phyloP scores from a whole-genome alignment of 2,797 vertebrate genomes.

The Thamnophis elegans region DNA sequence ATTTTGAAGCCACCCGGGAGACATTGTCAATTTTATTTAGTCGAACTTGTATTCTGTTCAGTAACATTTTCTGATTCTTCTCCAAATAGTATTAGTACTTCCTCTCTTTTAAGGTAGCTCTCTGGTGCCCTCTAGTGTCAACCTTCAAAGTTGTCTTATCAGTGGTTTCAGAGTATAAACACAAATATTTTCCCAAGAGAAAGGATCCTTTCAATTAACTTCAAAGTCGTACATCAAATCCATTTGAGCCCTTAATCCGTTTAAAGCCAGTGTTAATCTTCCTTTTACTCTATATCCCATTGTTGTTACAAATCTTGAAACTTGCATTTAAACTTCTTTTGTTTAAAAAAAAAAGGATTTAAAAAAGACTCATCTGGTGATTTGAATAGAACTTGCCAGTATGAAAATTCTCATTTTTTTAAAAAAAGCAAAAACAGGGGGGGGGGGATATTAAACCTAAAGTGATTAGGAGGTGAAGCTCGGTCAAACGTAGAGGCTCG shows the following conservation, averaged over 20 bases:
- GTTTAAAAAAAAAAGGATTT: neutral
- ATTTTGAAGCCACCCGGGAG: neutral
- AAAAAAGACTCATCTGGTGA: neutral
- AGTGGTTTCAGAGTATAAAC: neutral
- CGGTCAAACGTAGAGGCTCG: neutral
- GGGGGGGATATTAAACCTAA: neutral
- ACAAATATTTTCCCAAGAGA: neutral
- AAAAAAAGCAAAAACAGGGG: accelerated
- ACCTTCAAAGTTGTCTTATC: neutral
- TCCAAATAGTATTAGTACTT: neutral
- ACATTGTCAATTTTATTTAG: neutral
- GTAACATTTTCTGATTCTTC: neutral
- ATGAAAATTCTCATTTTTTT: neutral
- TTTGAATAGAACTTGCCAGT: neutral
- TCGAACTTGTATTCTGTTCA: neutral
- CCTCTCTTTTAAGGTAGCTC: neutral
- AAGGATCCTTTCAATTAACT: neutral
- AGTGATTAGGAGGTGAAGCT: neutral
- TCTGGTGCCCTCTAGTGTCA: neutral
- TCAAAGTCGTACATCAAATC: neutral
- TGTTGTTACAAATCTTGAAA: neutral
- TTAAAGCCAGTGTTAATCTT: neutral
- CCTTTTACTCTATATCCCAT: neutral
- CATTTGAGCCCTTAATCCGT: neutral
- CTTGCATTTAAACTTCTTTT: neutral